A percentile compares a stretch with the other conserved stretches of the same genome.
These are phyloP conservation scores for Scaptomyza parva DNA, from an alignment of 2,888 invertebrate genomes.

Conservation along the genomic window DNA sequence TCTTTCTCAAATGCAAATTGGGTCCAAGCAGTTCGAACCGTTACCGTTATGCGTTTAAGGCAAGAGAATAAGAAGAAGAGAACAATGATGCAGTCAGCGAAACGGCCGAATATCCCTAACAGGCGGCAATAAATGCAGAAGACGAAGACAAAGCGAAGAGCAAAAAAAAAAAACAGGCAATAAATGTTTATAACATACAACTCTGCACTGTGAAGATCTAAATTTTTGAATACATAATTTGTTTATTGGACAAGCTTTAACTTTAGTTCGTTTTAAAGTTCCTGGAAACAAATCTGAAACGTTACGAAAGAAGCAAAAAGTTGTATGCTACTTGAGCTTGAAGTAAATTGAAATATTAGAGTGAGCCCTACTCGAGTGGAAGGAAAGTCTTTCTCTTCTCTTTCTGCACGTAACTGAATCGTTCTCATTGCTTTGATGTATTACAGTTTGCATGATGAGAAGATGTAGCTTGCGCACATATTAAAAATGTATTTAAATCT, in stretches of 20 bases:
- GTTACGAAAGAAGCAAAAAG: not conserved
- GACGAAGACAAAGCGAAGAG: not conserved
- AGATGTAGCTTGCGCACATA: too few relatives aligned
- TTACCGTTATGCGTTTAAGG: conserved; percentile 60
- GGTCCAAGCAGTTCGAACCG: conserved; percentile 18
- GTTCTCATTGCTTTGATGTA: not conserved
- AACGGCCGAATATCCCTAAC: not conserved
- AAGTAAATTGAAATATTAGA: not conserved
- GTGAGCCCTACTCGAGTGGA: too few relatives aligned
- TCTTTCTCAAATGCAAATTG: not conserved
- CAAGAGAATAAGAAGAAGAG: conserved; percentile 9
- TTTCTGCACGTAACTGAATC: not conserved
- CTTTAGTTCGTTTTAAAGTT: not conserved
- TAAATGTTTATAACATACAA: not conserved
- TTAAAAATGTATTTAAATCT: too few relatives aligned
- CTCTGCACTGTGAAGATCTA: not conserved
- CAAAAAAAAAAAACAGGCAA: not conserved
- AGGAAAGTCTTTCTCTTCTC: not conserved
- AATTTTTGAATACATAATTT: not conserved
- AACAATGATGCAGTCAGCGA: not conserved
- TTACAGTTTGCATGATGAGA: too few relatives aligned
- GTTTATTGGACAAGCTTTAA: not conserved
- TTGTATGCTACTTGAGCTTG: not conserved
- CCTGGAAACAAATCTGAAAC: too few relatives aligned
- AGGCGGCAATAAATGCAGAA: conserved; percentile 3